Percentiles rank a stretch among this genome's conserved stretches.
These are phyloP conservation scores for Sebastes vulpes DNA, from an alignment of 2,797 vertebrate species.

Conservation along the genomic window DNA sequence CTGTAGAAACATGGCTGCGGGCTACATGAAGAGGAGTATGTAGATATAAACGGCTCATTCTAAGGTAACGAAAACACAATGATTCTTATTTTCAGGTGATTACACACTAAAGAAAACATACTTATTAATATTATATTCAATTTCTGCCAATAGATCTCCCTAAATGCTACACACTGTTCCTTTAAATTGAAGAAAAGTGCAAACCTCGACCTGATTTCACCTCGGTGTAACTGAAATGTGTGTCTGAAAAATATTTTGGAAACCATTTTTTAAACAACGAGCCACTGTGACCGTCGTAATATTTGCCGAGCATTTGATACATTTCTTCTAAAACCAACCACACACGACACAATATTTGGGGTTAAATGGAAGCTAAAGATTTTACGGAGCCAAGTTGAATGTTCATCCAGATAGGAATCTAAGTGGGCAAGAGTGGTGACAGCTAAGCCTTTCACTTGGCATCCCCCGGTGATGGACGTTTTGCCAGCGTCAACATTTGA, in stretches of 20 bases:
- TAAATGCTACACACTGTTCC: neutral
- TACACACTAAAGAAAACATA: neutral
- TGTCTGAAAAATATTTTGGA: neutral
- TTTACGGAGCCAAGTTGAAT: slow-evolving; percentile 29
- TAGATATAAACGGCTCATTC: neutral
- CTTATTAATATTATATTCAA: neutral
- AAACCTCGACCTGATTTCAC: slow-evolving; percentile 2
- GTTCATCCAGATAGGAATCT: slow-evolving; percentile 3
- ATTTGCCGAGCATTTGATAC: neutral
- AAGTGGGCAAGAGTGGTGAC: slow-evolving; percentile 45
- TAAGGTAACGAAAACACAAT: neutral
- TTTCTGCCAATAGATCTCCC: neutral
- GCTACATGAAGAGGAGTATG: no score
- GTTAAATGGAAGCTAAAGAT: slow-evolving; percentile 18
- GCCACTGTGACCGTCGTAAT: neutral
- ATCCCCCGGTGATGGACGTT: neutral
- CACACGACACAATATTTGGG: slow-evolving; percentile 2
- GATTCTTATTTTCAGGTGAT: neutral
- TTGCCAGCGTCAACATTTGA: slow-evolving; percentile 62
- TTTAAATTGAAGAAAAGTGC: neutral
- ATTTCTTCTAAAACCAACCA: neutral
- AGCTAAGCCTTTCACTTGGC: slow-evolving; percentile 58
- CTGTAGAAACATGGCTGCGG: no score
- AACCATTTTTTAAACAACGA: neutral
- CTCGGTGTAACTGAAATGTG: neutral